A percentile compares a stretch with the other conserved stretches of the same genome.
Conservation (phyloP, 1,140 invertebrate genomes). For the Mycetomoellerius zeteki region DNA sequence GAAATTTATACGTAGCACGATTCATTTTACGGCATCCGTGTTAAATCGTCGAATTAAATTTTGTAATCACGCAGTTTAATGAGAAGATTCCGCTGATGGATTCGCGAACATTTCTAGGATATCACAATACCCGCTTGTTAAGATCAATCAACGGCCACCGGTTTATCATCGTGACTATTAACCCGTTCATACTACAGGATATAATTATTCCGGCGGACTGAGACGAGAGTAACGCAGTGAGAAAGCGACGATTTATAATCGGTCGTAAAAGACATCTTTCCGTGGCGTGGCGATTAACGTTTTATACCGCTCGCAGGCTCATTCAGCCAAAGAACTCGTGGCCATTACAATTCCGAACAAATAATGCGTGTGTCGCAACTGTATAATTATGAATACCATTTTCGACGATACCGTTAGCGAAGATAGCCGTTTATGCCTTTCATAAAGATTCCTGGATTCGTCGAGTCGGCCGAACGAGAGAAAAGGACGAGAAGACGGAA, state of each 20-base stretch:
- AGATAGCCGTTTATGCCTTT: constrained; percentile 77
- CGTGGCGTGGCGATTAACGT: constrained; percentile 74
- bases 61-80: constrained; percentile 27
- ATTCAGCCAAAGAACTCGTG: constrained; percentile 68
- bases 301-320: constrained; percentile 66
- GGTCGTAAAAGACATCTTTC: constrained; percentile 74
- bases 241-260: constrained; percentile 78
- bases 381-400: constrained; percentile 82
- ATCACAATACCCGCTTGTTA: constrained; percentile 47
- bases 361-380: constrained; percentile 80
- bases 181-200: constrained; percentile 38
- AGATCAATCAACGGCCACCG: constrained; percentile 60
- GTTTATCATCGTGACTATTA: constrained; percentile 61
- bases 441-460: constrained; percentile 79
- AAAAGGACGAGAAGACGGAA: not conserved
- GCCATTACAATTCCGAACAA: constrained; percentile 80
- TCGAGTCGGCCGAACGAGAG: constrained; percentile 27
- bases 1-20: not conserved
- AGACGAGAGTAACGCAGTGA: constrained; percentile 60
- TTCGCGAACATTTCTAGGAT: constrained; percentile 37
- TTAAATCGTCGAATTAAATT: constrained; percentile 45
- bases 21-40: constrained; percentile 17
- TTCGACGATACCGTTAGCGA: constrained; percentile 77
- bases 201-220: constrained; percentile 60
- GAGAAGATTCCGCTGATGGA: constrained; percentile 21